Conservation (phyloP, 1,140 invertebrate species). For the Physella acuta region DNA sequence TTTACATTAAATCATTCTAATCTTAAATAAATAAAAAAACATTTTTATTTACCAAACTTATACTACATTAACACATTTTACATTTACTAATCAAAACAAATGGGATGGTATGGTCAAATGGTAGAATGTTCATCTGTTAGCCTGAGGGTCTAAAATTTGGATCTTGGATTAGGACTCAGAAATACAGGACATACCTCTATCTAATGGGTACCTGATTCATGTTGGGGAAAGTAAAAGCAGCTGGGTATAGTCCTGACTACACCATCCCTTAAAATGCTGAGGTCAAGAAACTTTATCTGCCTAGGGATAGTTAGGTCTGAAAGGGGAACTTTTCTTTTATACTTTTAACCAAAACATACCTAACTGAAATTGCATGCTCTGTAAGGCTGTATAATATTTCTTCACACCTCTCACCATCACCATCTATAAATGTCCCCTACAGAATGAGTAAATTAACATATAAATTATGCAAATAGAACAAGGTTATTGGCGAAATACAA, state of each 20-base stretch:
- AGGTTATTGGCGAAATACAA: not conserved
- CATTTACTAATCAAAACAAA: too few species aligned
- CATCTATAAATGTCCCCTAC: slow-evolving; percentile 36
- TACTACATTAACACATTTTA: not conserved
- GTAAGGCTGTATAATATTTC: slow-evolving; percentile 45
- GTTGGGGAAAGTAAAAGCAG: too few species aligned
- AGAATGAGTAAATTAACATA: not conserved
- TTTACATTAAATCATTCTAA: too few species aligned
- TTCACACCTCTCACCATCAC: slow-evolving; percentile 47
- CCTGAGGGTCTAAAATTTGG: too few species aligned
- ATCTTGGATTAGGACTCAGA: not conserved
- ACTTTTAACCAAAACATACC: slow-evolving; percentile 50
- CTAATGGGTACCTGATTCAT: too few species aligned
- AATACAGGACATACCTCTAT: not conserved
- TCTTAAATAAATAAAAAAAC: not conserved
- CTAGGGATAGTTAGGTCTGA: not conserved
- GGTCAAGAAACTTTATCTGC: not conserved
- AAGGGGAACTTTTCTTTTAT: not conserved
- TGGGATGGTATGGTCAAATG: not conserved
- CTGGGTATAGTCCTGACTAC: too few species aligned
- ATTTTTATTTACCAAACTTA: not conserved
- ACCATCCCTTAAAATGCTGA: too few species aligned
- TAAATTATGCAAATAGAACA: not conserved
- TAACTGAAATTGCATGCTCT: slow-evolving; percentile 46
- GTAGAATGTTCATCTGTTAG: not conserved